These are phyloP conservation scores for Mantis religiosa DNA, from an alignment of 2,888 invertebrate species.

Conservation along the genomic window DNA sequence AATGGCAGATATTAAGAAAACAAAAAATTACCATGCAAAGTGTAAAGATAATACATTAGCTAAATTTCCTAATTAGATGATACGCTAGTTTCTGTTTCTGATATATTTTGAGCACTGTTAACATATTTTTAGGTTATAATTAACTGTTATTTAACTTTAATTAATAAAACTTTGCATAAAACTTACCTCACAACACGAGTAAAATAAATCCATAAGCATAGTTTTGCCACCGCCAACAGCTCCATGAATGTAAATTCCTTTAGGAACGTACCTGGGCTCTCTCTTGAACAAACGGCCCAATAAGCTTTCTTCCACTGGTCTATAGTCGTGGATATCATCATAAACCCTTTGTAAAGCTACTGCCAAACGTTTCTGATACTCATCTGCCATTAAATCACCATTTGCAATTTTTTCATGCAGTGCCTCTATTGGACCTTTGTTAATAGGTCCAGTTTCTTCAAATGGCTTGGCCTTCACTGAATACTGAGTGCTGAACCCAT, in stretches of 20 bases:
- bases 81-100: no score
- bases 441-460: neutral
- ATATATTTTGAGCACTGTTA: no score
- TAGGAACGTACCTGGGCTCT: slow-evolving; percentile 50
- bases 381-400: slow-evolving; percentile 54
- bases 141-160: no score
- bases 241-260: slow-evolving; percentile 85
- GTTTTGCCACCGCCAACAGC: slow-evolving; percentile 96
- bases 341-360: slow-evolving; percentile 66
- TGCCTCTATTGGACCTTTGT: slow-evolving; percentile 11
- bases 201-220: slow-evolving; percentile 98
- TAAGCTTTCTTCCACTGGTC: slow-evolving; percentile 48
- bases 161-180: neutral
- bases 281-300: slow-evolving; percentile 44
- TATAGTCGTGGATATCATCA: slow-evolving; percentile 57
- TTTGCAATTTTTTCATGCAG: slow-evolving; percentile 30
- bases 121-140: no score
- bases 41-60: no score
- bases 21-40: no score
- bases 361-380: slow-evolving; percentile 67
- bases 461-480: neutral
- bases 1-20: no score
- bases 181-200: slow-evolving; percentile 63
- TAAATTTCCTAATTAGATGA: no score
- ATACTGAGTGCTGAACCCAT: neutral